Base-by-base conservation (phyloP, 2,113 vertebrate genomes). In the Syngnathus floridae region DNA sequence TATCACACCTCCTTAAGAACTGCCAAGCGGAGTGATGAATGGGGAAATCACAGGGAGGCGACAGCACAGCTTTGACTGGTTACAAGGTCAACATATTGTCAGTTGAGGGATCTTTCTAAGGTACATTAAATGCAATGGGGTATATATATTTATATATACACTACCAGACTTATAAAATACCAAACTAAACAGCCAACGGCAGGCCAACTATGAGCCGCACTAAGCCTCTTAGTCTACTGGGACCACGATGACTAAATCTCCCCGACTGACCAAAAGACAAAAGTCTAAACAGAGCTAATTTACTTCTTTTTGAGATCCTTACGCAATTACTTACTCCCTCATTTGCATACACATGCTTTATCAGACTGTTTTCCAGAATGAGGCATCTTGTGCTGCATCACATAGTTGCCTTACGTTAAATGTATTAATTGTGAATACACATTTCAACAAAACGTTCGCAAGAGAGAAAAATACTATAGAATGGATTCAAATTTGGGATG, bases 181-280 rank as follows among this genome's bases (percentile, higher is more conserved):
- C 16, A 43, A 65, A 76, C 14, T 49, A 74, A 64, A 48, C 46
- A 63, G n/a, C 22, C 41, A 70, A 45, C 48, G 49, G 48, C 72
- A 82, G 62, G 65, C 64, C 17, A 59, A 75, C 51, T 70, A 62
- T 40, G 65, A 64, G 62, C 40, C 48, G 56, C 48, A 51, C 63
- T 74, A 74, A 78, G 72, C 70, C 69, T 79, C 67, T 81, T 76
- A 75, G 55, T 78, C 64, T 62, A 81, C 67, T 71, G 64, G 56
- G 76, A 71, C 26, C 45, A 64, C 59, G 11, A 57, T 64, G 40
- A 74, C 59, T 56, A 69, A 71, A 69, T 73, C 67, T 77, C 36
- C 26, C 26, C 62, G 57, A 54, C 43, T 67, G 58, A 71, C 26
- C 58, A 73, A 38, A 52, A 71, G 62, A 78, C 46, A 80, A 78